These are phyloP conservation scores for Fabriciana adippe DNA, from an alignment of 2,888 invertebrate genomes.

Conservation along the genomic window DNA sequence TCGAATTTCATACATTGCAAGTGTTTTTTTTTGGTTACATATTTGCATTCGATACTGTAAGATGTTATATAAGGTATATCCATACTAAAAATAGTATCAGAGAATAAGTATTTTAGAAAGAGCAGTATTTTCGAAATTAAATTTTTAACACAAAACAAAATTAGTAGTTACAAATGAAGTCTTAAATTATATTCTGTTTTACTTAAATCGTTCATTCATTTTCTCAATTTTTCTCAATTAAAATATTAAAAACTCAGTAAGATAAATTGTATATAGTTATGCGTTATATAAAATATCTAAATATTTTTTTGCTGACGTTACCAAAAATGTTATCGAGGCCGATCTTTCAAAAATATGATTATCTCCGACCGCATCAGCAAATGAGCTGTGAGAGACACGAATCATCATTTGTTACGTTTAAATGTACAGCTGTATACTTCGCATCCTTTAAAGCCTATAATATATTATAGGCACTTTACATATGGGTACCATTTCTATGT, in stretches of 20 bases:
- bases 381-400: slow-evolving; percentile 57
- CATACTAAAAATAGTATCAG: too few species aligned
- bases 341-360: slow-evolving; percentile 75
- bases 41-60: too few species aligned
- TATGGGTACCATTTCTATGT: neutral
- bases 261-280: neutral
- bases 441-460: slow-evolving; percentile 8
- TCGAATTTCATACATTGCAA: neutral
- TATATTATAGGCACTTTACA: slow-evolving; percentile 16
- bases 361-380: slow-evolving; percentile 64
- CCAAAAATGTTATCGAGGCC: slow-evolving; percentile 64
- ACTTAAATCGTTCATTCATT: too few species aligned
- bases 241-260: neutral
- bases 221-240: too few species aligned
- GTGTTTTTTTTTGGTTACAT: neutral
- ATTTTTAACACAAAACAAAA: too few species aligned
- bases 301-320: slow-evolving; percentile 51
- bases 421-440: slow-evolving; percentile 23
- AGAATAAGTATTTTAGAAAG: too few species aligned
- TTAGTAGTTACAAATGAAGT: too few species aligned
- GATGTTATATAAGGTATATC: too few species aligned
- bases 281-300: neutral
- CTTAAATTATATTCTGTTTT: too few species aligned
- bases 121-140: too few species aligned
- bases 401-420: slow-evolving; percentile 40